Conservation (phyloP, 1,140 invertebrate genomes). For the Brachionus manjavacas region DNA sequence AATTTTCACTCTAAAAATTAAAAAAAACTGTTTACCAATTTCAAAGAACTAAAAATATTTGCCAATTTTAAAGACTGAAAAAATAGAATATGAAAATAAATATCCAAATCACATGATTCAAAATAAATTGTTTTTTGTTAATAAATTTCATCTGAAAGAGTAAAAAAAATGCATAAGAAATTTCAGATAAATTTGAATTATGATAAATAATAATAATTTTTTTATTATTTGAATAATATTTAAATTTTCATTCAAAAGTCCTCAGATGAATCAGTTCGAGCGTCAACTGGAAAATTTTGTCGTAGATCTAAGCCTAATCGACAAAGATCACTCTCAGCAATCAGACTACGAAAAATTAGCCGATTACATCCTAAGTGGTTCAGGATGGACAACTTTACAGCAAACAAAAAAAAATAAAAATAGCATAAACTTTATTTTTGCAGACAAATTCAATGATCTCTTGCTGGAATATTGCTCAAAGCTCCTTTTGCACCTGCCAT, state of each 20-base stretch:
- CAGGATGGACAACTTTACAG: not conserved
- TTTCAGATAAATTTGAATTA: slow-evolving; percentile 6
- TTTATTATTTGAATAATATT: not conserved
- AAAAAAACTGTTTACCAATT: no score
- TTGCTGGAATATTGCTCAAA: not conserved
- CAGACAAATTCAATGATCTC: slow-evolving; percentile 1
- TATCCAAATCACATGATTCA: not conserved
- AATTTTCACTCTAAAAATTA: no score
- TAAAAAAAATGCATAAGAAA: not conserved
- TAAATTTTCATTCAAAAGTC: not conserved
- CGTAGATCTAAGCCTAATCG: not conserved
- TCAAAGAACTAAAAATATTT: no score
- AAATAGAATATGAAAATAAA: no score
- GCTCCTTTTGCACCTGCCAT: not conserved
- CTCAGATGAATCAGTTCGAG: not conserved
- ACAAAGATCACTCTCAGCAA: not conserved
- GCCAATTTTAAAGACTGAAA: no score
- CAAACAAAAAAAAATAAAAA: not conserved
- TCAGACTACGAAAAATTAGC: not conserved
- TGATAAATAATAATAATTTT: slow-evolving; percentile 16
- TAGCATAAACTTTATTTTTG: not conserved
- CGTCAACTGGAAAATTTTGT: slow-evolving; percentile 23
- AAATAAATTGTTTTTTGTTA: not conserved
- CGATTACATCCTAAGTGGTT: not conserved
- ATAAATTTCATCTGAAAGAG: not conserved